Conservation (phyloP, 2,113 vertebrate species). For the Ceyx melanurus region DNA sequence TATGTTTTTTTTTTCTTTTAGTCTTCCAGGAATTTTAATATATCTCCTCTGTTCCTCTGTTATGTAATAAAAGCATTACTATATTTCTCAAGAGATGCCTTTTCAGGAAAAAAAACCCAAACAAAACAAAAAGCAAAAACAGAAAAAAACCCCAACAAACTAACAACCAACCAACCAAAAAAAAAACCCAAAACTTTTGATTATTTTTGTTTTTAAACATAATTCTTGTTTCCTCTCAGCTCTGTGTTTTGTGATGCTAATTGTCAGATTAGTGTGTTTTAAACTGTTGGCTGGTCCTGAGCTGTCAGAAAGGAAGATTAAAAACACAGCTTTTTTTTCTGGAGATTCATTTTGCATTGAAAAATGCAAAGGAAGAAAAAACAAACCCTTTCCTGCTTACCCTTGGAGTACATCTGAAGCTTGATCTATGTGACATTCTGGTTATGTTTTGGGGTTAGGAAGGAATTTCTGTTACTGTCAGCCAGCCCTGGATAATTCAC, state of each 20-base stretch:
- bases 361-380: background rate
- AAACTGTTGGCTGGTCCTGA: background rate
- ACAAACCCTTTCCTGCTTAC: background rate
- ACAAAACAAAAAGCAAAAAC: background rate
- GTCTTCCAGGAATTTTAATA: background rate
- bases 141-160: too few species aligned
- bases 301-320: slow-evolving; percentile 9
- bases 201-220: background rate
- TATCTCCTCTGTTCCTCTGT: background rate
- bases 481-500: background rate
- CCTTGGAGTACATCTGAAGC: background rate
- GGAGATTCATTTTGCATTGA: background rate
- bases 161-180: background rate
- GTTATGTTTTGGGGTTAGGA: background rate
- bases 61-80: background rate
- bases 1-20: background rate
- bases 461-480: background rate
- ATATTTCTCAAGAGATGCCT: background rate
- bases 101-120: background rate
- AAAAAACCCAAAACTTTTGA: background rate
- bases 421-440: background rate
- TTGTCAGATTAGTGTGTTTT: slow-evolving; percentile 2
- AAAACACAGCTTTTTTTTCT: background rate
- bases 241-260: background rate
- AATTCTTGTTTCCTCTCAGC: background rate